phyloP scores from a whole-genome alignment of 1,140 invertebrate genomes.

The Achatina immaculata region DNA sequence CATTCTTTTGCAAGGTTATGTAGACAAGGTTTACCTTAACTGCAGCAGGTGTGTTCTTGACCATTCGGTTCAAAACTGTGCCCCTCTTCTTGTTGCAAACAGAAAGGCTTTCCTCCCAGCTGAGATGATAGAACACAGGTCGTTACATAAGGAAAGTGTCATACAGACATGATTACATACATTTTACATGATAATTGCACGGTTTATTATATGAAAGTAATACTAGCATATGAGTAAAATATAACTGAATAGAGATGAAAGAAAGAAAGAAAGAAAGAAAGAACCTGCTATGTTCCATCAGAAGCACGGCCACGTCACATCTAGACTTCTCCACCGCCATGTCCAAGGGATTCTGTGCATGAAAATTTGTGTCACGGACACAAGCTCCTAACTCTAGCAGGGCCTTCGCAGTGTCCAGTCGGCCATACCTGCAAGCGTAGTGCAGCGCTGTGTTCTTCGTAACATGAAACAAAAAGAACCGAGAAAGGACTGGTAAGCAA shows the following conservation, averaged over 20 bases:
- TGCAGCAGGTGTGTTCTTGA: neutral
- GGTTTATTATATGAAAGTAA: too few species aligned
- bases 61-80: slow-evolving; percentile 13
- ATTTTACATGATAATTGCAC: too few species aligned
- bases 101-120: slow-evolving; percentile 29
- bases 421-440: slow-evolving; percentile 14
- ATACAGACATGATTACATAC: too few species aligned
- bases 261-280: too few species aligned
- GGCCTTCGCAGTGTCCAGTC: slow-evolving; percentile 6
- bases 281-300: slow-evolving; percentile 31
- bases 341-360: slow-evolving; percentile 15
- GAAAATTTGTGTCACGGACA: slow-evolving; percentile 6
- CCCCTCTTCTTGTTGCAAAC: neutral
- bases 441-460: slow-evolving; percentile 37
- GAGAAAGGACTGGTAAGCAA: too few species aligned
- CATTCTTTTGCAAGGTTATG: too few species aligned
- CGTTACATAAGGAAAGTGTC: too few species aligned
- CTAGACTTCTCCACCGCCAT: neutral
- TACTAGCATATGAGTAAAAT: too few species aligned
- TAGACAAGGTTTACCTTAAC: slow-evolving; percentile 23
- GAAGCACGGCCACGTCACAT: neutral
- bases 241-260: too few species aligned
- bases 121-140: too few species aligned
- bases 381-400: slow-evolving; percentile 1
- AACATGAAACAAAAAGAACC: too few species aligned